phyloP scores from a whole-genome alignment of 2,888 invertebrate species.

The Thumatha senex region DNA sequence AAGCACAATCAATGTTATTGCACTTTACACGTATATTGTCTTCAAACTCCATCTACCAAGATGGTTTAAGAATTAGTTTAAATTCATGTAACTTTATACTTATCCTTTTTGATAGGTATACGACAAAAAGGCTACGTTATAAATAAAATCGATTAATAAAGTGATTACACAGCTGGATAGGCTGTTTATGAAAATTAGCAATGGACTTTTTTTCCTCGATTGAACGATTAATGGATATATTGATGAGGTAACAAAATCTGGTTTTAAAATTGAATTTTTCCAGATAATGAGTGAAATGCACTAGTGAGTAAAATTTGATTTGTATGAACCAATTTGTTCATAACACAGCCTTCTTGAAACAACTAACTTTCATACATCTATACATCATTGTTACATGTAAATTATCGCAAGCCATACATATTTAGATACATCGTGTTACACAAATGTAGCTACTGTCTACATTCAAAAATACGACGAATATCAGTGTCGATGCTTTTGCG shows the following conservation, averaged over 20 bases:
- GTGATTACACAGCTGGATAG: neutral
- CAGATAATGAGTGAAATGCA: too few species aligned
- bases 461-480: constrained; percentile 42
- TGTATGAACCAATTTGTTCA: constrained; percentile 4
- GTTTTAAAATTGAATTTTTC: constrained; percentile 17
- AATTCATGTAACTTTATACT: constrained; percentile 20
- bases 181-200: neutral
- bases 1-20: constrained; percentile 61
- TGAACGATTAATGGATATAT: too few species aligned
- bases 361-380: constrained; percentile 21
- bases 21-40: constrained; percentile 61
- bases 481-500: constrained; percentile 40
- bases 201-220: too few species aligned
- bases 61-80: constrained; percentile 26
- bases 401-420: constrained; percentile 28
- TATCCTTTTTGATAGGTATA: constrained; percentile 15
- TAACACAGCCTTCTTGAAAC: constrained; percentile 41
- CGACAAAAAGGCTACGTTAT: constrained; percentile 39
- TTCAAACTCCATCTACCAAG: constrained; percentile 40
- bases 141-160: constrained; percentile 5
- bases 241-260: too few species aligned
- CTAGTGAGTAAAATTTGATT: neutral
- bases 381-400: constrained; percentile 24
- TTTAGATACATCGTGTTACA: constrained; percentile 22
- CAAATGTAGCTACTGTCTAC: constrained; percentile 20